Base-by-base conservation (phyloP, 1,140 invertebrate genomes). In the Anoplolepis gracilipes region DNA sequence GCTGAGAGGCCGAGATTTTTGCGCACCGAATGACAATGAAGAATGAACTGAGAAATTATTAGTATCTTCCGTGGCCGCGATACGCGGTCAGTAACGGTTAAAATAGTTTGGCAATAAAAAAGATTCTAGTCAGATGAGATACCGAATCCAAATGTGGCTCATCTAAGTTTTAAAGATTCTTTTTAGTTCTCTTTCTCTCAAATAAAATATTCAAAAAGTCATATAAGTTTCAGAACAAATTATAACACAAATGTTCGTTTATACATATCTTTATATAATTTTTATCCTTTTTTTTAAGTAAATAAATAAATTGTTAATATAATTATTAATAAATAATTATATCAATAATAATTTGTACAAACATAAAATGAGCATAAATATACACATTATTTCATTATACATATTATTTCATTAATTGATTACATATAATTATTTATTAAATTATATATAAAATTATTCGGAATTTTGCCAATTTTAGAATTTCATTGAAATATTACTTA, bases 11-110 rank as follows among this genome's bases (percentile, higher is more conserved):
- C 10, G 59, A 59, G 82, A 88, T 85, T 85, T 89, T 85, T 67
- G 39, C 39, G 28, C 36, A 6, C 2, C 39, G 72, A 67, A 59
- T 25, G 75, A 76, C 55, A 39, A 64, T 65, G 77, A 87, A 72
- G 79, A 90, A 89, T 82, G 62, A 19, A 62, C 7, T 16, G 55
- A n/a, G 59, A 55, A 88, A 88, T 89, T n/a, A n/a, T n/a, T 82
- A 65, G 30, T 49, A 86, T 86, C 25, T 75, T 33, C 49, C 39
- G 11, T n/a, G 10, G 1, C 39, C 46, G 39, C 39, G 70, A 88
- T 72, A 69, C 59, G 36, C 57, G 46, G 13, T 49, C 61, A 28
- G 55, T 70, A 85, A 77, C 76, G 64, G 39, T 49, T 49, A 49
- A 16, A 30, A 75, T 81, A 28, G 39, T 57, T 16, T 25, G 19